Evolutionary conservation across 1,140 invertebrate species (phyloP).

Genomic region (Dinoponera quadriceps): DNA sequence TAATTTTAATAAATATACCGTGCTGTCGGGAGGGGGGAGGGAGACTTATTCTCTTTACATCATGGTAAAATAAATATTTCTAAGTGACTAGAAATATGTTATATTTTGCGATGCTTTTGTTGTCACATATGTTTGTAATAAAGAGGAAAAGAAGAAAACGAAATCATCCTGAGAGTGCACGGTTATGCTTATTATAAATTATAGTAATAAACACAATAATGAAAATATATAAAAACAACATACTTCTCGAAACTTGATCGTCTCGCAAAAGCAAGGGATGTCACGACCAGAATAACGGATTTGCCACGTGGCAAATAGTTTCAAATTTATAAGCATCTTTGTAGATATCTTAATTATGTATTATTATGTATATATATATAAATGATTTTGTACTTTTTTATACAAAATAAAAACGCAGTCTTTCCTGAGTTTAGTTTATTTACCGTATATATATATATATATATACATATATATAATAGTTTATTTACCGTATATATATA

Average conservation of each 20-base stretch:
- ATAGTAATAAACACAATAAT: background rate
- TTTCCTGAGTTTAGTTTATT: slow-evolving; percentile 27
- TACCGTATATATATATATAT: background rate
- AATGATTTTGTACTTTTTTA: slow-evolving; percentile 80
- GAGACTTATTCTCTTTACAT: background rate
- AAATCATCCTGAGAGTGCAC: background rate
- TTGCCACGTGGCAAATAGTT: slow-evolving; percentile 42
- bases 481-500: slow-evolving; percentile 11
- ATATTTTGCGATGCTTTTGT: background rate
- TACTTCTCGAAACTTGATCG: slow-evolving; percentile 24
- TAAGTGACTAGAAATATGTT: background rate
- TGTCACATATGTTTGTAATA: background rate
- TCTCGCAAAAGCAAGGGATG: slow-evolving; percentile 21
- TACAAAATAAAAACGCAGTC: slow-evolving; percentile 77
- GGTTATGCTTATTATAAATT: no score
- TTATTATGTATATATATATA: slow-evolving; percentile 84
- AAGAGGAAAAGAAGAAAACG: background rate
- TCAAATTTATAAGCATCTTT: slow-evolving; percentile 68
- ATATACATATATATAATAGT: background rate
- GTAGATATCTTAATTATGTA: slow-evolving; percentile 82
- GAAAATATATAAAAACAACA: slow-evolving; percentile 8
- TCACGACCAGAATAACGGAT: slow-evolving; percentile 45
- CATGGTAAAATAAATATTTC: background rate
- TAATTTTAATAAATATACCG: no score
- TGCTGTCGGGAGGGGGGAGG: background rate